phyloP scores from a whole-genome alignment of 1,140 invertebrate species.

The Cotesia chilonis region DNA sequence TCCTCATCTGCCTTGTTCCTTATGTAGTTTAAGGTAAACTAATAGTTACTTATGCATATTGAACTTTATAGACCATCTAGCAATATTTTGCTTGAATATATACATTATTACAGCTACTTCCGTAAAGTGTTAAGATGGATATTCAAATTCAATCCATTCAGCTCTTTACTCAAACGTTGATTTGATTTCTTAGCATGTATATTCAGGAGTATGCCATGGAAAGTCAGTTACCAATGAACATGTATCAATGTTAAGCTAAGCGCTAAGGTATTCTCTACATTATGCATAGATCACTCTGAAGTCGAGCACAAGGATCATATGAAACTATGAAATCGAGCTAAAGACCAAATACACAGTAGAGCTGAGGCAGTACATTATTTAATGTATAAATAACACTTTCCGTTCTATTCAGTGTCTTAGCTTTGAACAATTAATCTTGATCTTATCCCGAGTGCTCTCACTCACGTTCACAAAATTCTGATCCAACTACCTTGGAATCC shows the following conservation, averaged over 20 bases:
- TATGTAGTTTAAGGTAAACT: constrained; percentile 9
- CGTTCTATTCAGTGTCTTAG: background rate
- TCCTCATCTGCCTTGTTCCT: too few species aligned
- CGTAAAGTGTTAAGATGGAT: background rate
- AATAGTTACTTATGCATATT: constrained; percentile 35
- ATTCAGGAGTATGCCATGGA: too few species aligned
- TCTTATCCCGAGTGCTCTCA: constrained; percentile 16
- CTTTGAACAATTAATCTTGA: constrained; percentile 30
- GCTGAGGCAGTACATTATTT: too few species aligned
- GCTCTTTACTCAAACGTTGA: too few species aligned
- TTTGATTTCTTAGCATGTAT: too few species aligned
- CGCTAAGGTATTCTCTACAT: too few species aligned
- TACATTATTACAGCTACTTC: background rate
- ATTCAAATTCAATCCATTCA: constrained; percentile 18
- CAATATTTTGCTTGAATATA: constrained; percentile 13
- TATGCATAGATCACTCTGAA: too few species aligned
- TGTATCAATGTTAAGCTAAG: too few species aligned
- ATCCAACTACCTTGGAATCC: constrained; percentile 11
- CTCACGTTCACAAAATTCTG: constrained; percentile 5
- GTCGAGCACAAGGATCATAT: too few species aligned
- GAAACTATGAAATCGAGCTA: background rate
- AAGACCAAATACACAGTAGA: too few species aligned
- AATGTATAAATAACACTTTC: constrained; percentile 1
- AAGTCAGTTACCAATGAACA: too few species aligned
- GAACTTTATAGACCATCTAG: constrained; percentile 23